These are phyloP conservation scores for Chiloscyllium plagiosum DNA, from an alignment of 2,113 vertebrate genomes.

Conservation along the genomic window DNA sequence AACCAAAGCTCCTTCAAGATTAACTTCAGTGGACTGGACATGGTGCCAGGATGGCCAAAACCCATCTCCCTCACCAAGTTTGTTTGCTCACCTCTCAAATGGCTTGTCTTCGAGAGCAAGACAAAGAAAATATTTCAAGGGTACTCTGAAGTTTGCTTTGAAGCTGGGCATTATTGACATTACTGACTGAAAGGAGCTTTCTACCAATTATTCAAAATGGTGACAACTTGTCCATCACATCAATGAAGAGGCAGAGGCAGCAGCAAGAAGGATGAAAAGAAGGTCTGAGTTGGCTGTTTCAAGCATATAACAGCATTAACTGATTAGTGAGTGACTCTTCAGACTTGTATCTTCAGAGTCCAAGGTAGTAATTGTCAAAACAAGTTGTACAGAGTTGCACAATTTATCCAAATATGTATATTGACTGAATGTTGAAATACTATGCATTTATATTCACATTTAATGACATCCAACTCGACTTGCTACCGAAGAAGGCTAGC, in stretches of 20 bases:
- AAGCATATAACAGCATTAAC: not conserved
- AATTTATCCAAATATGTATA: not conserved
- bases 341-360: not conserved
- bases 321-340: not conserved
- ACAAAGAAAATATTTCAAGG: too few relatives aligned
- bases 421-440: not conserved
- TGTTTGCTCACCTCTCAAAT: not conserved
- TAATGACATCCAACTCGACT: not conserved
- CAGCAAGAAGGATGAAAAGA: not conserved
- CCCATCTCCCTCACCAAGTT: not conserved
- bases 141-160: not conserved
- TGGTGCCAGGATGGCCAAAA: not conserved
- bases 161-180: not conserved
- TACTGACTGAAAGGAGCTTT: not conserved
- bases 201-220: not conserved
- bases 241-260: too few relatives aligned
- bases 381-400: not conserved
- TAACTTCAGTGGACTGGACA: not conserved
- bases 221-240: not conserved
- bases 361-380: not conserved
- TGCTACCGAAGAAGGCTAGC: not conserved
- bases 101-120: too few relatives aligned
- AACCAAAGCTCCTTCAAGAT: not conserved
- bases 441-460: not conserved
- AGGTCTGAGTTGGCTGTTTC: not conserved